phyloP scores from a whole-genome alignment of 1,140 invertebrate species.

The Zaprionus taronus region DNA sequence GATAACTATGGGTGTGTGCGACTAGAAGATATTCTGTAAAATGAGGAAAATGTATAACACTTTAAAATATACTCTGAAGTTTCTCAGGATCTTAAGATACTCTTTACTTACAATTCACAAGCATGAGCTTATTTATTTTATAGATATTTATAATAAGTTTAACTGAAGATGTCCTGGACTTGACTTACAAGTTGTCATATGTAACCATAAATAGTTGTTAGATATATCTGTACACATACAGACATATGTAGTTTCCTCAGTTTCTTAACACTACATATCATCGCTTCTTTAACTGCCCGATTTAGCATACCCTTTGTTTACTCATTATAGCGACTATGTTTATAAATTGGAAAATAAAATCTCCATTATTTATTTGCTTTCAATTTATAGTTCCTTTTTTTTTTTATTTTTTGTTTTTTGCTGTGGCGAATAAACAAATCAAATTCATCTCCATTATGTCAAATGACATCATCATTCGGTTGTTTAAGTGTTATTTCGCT shows the following conservation, averaged over 20 bases:
- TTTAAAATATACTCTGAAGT: not conserved
- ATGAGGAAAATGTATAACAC: not conserved
- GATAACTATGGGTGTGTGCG: not conserved
- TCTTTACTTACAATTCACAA: no score
- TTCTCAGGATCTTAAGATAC: no score
- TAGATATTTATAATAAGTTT: no score
- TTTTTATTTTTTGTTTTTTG: not conserved
- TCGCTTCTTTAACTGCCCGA: no score
- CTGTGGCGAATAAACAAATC: slow-evolving; percentile 53
- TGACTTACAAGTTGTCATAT: no score
- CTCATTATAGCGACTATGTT: not conserved
- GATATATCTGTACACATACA: no score
- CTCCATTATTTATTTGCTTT: slow-evolving; percentile 23
- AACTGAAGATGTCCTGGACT: no score
- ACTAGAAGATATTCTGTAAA: not conserved
- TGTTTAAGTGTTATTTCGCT: slow-evolving; percentile 18
- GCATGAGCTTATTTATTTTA: no score
- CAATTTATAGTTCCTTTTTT: not conserved
- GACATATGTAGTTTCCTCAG: no score
- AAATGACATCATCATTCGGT: slow-evolving; percentile 36
- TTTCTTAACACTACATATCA: no score
- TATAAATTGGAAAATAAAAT: slow-evolving; percentile 10
- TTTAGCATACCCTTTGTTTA: not conserved
- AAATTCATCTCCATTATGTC: slow-evolving; percentile 73
- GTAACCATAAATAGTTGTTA: no score